Conservation (phyloP, 2,113 vertebrate genomes). For the Misgurnus anguillicaudatus region DNA sequence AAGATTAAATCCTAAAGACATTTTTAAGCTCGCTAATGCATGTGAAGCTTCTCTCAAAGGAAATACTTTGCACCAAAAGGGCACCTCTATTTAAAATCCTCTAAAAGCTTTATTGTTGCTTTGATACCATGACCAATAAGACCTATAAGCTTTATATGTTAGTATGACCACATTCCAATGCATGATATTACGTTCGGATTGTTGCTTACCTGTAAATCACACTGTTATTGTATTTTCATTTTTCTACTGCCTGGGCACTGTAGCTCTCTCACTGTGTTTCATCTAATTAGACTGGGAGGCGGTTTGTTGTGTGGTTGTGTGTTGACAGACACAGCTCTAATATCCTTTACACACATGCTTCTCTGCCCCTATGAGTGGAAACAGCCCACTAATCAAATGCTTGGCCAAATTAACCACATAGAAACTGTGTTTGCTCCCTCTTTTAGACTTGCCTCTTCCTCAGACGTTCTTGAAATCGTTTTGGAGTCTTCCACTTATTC, state of each 20-base stretch:
- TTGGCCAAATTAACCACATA: constrained; percentile 27
- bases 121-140: not conserved
- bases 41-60: constrained; percentile 42
- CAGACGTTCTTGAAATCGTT: not conserved
- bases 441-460: not conserved
- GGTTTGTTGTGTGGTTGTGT: constrained; percentile 34
- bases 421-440: constrained; percentile 11
- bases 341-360: not conserved
- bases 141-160: not conserved
- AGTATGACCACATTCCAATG: not conserved
- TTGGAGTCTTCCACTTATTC: not conserved
- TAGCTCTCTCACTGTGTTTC: not conserved
- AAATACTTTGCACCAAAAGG: constrained; percentile 41
- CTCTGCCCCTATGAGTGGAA: not conserved
- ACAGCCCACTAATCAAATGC: constrained; percentile 32
- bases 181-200: not conserved
- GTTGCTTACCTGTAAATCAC: not conserved
- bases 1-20: constrained; percentile 60
- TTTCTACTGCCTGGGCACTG: not conserved
- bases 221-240: not conserved
- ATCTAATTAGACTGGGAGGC: constrained; percentile 20
- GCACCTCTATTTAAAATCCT: constrained; percentile 43
- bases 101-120: not conserved
- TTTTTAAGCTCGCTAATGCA: constrained; percentile 29
- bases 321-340: constrained; percentile 18